Evolutionary conservation across 1,140 invertebrate species (phyloP), one percentile per base, ranked within the genome.

Genomic region (Eueides isabella): DNA sequence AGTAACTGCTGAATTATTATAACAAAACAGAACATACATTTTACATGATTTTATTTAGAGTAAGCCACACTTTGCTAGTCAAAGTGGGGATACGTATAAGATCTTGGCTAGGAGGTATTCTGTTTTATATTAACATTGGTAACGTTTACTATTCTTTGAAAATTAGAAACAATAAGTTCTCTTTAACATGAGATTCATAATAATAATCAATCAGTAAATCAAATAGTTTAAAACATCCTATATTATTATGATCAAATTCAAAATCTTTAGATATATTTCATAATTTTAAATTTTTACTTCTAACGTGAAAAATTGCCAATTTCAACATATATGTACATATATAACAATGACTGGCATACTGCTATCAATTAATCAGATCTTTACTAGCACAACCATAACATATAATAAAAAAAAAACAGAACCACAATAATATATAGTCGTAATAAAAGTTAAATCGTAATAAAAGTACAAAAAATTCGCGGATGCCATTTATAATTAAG

Each of bases 391-490:
- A 75, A 79, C 68, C 75, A 41, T 74, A 72, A 74, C 62, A 63
- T 63, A 71, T 74, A 74, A 68, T 23, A 75, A 72, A 67, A 75
- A 67, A 64, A 31, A 38, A 48, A 69, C 29, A 48, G n/a, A 63
- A 62, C 7, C 28, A 48, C 29, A 12, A 30, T 88, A 85, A 85
- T 86, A 87, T 83, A 84, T 78, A 85, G 81, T 81, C 78, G 75
- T 74, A 14, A 12, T 31, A 65, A 14, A 65, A 61, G 11, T 67
- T 65, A 67, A n/a, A n/a, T 81, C 78, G 75, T 74, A 14, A 12
- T 31, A 65, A 14, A 65, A 61, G 11, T 67, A 62, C 29, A 16
- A 67, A 44, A 61, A 19, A 68, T 62, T 67, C 26, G 61, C 61
- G 38, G 63, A 48, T 67, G 44, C 64, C 31, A 28, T 67, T 72